Percentiles rank a stretch among this genome's conserved stretches.
These are phyloP conservation scores for Metopolophium dirhodum DNA, from an alignment of 1,140 invertebrate genomes.

Conservation along the genomic window DNA sequence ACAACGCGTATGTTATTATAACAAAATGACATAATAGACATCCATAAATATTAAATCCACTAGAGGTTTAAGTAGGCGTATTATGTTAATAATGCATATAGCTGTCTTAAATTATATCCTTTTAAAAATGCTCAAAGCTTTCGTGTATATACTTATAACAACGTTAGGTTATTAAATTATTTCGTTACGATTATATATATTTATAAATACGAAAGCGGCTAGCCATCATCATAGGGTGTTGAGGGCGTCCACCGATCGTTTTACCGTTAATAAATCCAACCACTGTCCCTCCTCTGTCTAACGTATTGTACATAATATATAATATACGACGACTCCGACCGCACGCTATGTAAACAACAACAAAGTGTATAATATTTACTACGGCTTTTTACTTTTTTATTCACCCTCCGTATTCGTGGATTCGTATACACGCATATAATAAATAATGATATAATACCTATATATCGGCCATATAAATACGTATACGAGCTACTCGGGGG, in stretches of 20 bases:
- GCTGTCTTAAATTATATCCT: not conserved
- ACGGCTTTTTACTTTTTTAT: not conserved
- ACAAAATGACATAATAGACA: not conserved
- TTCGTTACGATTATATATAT: not conserved
- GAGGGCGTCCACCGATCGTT: constrained; percentile 11
- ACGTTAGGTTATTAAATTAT: not conserved
- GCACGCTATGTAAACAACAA: not conserved
- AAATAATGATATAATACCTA: not conserved
- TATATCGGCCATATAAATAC: not conserved
- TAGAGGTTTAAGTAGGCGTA: not conserved
- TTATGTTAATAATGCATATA: not conserved
- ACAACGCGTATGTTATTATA: not conserved
- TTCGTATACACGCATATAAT: not conserved
- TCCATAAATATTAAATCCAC: not conserved
- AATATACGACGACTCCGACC: not conserved
- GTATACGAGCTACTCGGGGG: not conserved
- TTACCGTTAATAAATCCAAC: constrained; percentile 34
- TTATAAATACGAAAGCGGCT: not conserved
- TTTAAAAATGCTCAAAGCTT: not conserved
- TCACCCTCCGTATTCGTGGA: not conserved
- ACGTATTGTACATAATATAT: constrained; percentile 6
- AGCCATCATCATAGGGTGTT: not conserved
- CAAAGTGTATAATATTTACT: not conserved
- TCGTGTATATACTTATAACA: not conserved
- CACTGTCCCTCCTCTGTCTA: not conserved